phyloP scores from a whole-genome alignment of 2,888 invertebrate genomes.

The Nudaria mundana region DNA sequence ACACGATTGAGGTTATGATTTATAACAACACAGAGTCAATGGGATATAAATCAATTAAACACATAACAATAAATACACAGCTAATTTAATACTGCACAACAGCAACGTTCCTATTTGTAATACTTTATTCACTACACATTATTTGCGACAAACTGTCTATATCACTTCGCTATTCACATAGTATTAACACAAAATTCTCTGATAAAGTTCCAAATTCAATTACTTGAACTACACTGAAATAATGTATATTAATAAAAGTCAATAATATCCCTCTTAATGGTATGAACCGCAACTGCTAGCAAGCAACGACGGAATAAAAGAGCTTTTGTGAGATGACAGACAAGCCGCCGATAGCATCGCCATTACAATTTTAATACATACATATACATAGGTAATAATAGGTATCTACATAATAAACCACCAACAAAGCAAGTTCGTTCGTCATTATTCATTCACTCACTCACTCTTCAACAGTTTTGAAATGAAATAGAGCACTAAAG shows the following conservation, averaged over 20 bases:
- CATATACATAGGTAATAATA: too few relatives aligned
- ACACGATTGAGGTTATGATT: conserved; percentile 69
- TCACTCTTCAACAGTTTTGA: conserved; percentile 29
- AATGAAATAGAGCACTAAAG: conserved; percentile 26
- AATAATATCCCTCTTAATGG: conserved; percentile 1
- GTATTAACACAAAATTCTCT: too few relatives aligned
- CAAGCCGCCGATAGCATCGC: conserved; percentile 43
- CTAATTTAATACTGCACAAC: conserved; percentile 33
- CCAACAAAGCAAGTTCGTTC: conserved; percentile 18
- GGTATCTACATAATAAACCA: too few relatives aligned
- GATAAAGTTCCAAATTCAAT: conserved; percentile 8
- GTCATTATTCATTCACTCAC: conserved; percentile 47
- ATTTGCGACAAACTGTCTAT: conserved; percentile 47
- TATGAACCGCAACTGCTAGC: conserved; percentile 10
- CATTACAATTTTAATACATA: conserved; percentile 39
- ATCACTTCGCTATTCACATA: too few relatives aligned
- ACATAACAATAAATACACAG: conserved; percentile 40
- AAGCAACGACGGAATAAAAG: conserved; percentile 28
- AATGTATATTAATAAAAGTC: conserved; percentile 10
- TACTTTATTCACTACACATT: conserved; percentile 53
- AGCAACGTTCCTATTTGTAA: conserved; percentile 29
- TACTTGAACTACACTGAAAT: conserved; percentile 6
- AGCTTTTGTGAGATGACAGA: too few relatives aligned
- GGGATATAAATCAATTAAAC: conserved; percentile 43
- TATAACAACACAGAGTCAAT: conserved; percentile 61